These are phyloP conservation scores for Heteronetta atricapilla DNA, from an alignment of 2,113 vertebrate genomes.

Conservation along the genomic window DNA sequence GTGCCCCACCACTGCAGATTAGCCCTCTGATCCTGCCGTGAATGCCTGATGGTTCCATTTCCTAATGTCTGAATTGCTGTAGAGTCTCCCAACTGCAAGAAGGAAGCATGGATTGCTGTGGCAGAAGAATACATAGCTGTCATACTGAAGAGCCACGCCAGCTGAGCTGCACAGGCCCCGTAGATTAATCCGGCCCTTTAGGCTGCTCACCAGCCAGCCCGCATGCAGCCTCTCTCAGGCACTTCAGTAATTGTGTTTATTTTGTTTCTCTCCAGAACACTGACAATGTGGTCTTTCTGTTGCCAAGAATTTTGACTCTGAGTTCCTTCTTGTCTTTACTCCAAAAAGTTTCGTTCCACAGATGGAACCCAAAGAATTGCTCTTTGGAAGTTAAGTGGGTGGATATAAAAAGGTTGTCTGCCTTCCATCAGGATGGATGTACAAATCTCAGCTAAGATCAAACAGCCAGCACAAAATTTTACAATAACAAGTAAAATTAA, in stretches of 20 bases:
- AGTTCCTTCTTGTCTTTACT: neutral
- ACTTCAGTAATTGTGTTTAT: neutral
- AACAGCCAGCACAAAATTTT: neutral
- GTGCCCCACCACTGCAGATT: neutral
- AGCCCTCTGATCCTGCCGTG: neutral
- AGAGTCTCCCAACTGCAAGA: neutral
- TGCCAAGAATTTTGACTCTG: neutral
- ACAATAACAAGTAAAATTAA: neutral
- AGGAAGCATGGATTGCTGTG: neutral
- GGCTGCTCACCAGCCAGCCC: neutral
- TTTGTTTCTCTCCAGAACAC: neutral
- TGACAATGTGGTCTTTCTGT: neutral
- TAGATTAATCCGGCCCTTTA: neutral
- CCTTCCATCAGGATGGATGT: neutral
- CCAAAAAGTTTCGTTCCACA: slow-evolving; percentile 1
- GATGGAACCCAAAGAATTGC: neutral
- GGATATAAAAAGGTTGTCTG: neutral
- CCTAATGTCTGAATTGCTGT: neutral
- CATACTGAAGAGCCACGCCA: neutral
- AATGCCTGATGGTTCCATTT: neutral
- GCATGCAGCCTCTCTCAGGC: neutral
- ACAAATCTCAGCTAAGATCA: neutral
- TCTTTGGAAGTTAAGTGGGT: neutral
- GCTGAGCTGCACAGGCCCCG: neutral
- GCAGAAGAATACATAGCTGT: neutral